These are phyloP conservation scores for Platorchestia sp. DNA, from an alignment of 1,140 invertebrate species.

Conservation along the genomic window DNA sequence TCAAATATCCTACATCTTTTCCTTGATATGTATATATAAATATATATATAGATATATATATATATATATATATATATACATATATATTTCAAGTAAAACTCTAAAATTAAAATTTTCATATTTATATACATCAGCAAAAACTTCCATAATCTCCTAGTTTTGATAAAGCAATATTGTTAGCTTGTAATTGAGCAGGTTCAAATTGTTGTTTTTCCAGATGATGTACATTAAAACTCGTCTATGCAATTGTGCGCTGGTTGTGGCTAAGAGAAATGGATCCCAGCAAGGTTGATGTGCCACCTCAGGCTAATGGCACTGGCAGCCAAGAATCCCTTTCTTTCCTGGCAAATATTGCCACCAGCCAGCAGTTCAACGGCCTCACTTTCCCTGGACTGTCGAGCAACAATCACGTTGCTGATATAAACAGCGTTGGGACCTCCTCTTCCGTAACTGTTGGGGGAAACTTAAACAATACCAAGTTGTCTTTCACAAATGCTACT, in stretches of 20 bases:
- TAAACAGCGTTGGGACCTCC: not conserved
- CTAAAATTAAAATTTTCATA: too few species aligned
- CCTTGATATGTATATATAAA: too few species aligned
- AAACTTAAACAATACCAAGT: not conserved
- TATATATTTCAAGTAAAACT: too few species aligned
- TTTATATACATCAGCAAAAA: too few species aligned
- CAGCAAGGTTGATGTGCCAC: not conserved
- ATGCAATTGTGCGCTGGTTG: not conserved
- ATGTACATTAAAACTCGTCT: not conserved
- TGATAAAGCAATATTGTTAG: too few species aligned
- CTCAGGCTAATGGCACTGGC: not conserved
- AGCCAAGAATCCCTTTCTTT: conserved; percentile 37
- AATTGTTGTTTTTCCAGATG: not conserved
- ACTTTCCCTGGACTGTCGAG: not conserved
- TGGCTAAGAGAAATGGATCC: not conserved
- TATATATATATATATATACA: too few species aligned
- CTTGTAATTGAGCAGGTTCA: not conserved
- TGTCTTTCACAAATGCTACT: not conserved
- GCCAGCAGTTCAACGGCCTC: conserved; percentile 19
- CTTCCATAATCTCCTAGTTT: too few species aligned
- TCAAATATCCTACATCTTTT: too few species aligned
- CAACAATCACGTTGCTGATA: not conserved
- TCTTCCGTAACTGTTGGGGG: not conserved
- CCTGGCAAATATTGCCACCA: conserved; percentile 28
- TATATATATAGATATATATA: too few species aligned